A percentile compares a stretch with the other conserved stretches of the same genome.
phyloP scores from a whole-genome alignment of 2,888 invertebrate genomes.

The Trachelus stipa region DNA sequence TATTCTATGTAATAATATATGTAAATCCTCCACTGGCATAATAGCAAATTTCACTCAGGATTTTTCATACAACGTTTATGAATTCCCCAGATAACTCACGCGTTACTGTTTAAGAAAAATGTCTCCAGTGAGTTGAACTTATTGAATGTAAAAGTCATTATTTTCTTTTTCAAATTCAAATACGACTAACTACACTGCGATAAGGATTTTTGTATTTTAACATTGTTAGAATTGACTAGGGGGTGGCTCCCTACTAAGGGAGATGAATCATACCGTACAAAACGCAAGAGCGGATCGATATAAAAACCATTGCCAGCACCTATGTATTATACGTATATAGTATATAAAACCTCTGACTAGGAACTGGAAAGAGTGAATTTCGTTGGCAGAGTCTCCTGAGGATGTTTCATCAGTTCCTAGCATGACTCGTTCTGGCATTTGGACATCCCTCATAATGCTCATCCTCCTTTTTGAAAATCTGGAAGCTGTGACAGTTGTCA shows the following conservation, averaged over 20 bases:
- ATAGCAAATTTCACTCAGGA: neutral
- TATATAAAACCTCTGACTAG: neutral
- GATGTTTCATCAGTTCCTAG: slow-evolving; percentile 34
- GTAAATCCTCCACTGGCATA: neutral
- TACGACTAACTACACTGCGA: neutral
- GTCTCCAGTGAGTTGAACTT: neutral
- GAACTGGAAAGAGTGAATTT: slow-evolving; percentile 5
- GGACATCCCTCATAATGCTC: slow-evolving; percentile 36
- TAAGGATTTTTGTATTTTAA: neutral
- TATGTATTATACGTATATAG: neutral
- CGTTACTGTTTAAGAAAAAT: neutral
- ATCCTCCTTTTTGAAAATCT: slow-evolving; percentile 43
- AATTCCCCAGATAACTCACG: neutral
- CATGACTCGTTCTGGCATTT: slow-evolving; percentile 48
- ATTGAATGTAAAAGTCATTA: neutral
- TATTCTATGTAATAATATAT: neutral
- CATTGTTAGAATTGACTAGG: neutral
- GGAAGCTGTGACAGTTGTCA: slow-evolving; percentile 54
- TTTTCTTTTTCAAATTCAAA: neutral
- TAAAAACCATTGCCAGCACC: slow-evolving; percentile 19
- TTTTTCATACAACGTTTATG: neutral
- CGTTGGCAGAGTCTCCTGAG: neutral
- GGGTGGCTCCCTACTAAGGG: neutral
- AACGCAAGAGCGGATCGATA: slow-evolving; percentile 45
- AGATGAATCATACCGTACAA: slow-evolving; percentile 23